These are phyloP conservation scores for Drosophila fungiperda DNA, from an alignment of 2,888 invertebrate genomes.

Conservation along the genomic window DNA sequence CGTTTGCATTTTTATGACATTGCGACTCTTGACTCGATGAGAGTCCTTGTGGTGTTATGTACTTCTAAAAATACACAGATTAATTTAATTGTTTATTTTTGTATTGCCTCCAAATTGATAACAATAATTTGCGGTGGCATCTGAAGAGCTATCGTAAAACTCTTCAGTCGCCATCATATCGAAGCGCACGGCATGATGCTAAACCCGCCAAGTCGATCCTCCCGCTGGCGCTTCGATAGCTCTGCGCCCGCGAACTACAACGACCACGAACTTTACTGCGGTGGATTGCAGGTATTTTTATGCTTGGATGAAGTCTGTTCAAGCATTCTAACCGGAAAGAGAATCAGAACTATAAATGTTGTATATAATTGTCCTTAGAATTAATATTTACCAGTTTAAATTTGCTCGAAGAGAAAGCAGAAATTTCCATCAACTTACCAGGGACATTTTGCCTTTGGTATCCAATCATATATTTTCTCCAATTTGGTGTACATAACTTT, in stretches of 20 bases:
- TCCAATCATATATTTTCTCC: not conserved
- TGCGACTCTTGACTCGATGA: slow-evolving; percentile 3
- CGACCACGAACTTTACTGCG: slow-evolving; percentile 87
- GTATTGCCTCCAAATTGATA: slow-evolving; percentile 34
- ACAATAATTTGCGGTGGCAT: slow-evolving; percentile 25
- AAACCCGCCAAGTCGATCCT: slow-evolving; percentile 86
- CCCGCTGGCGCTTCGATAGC: slow-evolving; percentile 86
- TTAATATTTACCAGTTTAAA: not conserved
- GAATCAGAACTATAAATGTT: not conserved
- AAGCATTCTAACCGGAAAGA: not conserved
- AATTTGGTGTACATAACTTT: not conserved
- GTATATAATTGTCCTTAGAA: not conserved
- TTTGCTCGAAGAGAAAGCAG: not conserved
- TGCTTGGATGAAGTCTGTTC: not conserved
- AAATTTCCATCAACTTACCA: not conserved
- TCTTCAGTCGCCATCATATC: slow-evolving; percentile 56
- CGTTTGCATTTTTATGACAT: slow-evolving; percentile 44
- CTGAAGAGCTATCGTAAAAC: slow-evolving; percentile 64
- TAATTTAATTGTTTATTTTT: slow-evolving; percentile 30
- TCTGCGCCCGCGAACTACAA: slow-evolving; percentile 86
- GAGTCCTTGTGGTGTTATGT: not conserved
- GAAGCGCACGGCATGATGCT: slow-evolving; percentile 86
- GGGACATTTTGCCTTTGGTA: too few species aligned
- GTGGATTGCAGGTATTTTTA: slow-evolving; percentile 84
- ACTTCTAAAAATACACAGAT: slow-evolving; percentile 22